These are phyloP conservation scores for Carcharodon carcharias DNA, from an alignment of 2,797 vertebrate species.

Conservation along the genomic window DNA sequence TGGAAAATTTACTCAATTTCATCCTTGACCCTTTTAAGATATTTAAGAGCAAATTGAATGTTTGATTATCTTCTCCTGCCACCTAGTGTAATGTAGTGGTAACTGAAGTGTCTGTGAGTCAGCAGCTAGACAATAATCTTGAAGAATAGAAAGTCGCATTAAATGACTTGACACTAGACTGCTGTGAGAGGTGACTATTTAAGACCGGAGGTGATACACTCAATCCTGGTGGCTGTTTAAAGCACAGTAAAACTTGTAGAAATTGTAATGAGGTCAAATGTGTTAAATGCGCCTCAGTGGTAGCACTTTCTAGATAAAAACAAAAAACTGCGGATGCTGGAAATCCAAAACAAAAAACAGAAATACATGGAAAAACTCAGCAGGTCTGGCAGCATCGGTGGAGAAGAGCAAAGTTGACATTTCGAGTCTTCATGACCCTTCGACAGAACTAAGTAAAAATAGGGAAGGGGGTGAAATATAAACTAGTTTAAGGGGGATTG, in stretches of 20 bases:
- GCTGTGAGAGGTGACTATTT: not conserved
- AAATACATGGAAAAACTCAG: no score
- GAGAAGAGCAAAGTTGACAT: no score
- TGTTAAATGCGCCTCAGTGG: not conserved
- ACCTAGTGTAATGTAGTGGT: not conserved
- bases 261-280: not conserved
- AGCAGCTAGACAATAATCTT: no score
- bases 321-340: no score
- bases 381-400: no score
- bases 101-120: not conserved
- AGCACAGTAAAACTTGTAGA: not conserved
- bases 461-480: no score
- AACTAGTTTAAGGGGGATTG: no score
- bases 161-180: not conserved
- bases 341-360: no score
- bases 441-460: no score
- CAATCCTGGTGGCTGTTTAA: not conserved
- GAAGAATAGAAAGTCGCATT: not conserved
- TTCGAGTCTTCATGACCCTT: no score
- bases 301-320: not conserved
- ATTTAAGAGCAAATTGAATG: not conserved
- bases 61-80: slow-evolving; percentile 23
- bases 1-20: not conserved
- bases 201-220: not conserved
- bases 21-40: not conserved